Percentiles rank a stretch among this genome's conserved stretches.
phyloP scores from a whole-genome alignment of 2,113 vertebrate species.

The Lynx canadensis region DNA sequence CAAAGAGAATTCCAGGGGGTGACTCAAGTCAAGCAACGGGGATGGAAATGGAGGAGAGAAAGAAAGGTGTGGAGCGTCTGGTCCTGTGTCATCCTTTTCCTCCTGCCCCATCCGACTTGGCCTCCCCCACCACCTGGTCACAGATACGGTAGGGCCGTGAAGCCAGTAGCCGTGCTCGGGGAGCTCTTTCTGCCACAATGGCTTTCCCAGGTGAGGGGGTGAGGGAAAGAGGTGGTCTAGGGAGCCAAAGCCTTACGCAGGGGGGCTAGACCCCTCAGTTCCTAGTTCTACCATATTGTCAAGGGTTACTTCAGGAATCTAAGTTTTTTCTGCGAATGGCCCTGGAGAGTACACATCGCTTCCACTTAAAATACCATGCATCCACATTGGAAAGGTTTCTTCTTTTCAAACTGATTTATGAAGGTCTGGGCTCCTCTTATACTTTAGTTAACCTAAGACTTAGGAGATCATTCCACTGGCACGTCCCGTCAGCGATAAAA shows the following conservation, averaged over 20 bases:
- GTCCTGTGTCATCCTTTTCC: neutral
- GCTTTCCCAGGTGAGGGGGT: neutral
- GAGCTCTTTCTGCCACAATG: neutral
- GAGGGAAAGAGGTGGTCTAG: accelerated
- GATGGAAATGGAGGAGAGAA: neutral
- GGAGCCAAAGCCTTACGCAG: neutral
- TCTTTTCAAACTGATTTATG: neutral
- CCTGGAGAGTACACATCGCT: neutral
- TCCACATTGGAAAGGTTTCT: neutral
- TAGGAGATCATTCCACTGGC: neutral
- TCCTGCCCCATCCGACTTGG: accelerated
- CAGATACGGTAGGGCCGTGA: accelerated
- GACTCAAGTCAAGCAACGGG: neutral
- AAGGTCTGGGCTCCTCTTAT: neutral
- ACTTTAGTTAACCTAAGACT: neutral
- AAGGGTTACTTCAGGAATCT: neutral
- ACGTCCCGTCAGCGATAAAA: constrained; percentile 20
- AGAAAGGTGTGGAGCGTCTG: neutral
- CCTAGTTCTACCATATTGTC: neutral
- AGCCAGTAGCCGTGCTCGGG: too few species aligned
- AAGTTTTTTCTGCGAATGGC: neutral
- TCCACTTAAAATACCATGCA: neutral
- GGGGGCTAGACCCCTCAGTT: too few species aligned
- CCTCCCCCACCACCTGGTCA: neutral
- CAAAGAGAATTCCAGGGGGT: neutral